A percentile compares a stretch with the other conserved stretches of the same genome.
Evolutionary conservation across 1,140 invertebrate species (phyloP).

Genomic region (Lasioglossum baleicum): DNA sequence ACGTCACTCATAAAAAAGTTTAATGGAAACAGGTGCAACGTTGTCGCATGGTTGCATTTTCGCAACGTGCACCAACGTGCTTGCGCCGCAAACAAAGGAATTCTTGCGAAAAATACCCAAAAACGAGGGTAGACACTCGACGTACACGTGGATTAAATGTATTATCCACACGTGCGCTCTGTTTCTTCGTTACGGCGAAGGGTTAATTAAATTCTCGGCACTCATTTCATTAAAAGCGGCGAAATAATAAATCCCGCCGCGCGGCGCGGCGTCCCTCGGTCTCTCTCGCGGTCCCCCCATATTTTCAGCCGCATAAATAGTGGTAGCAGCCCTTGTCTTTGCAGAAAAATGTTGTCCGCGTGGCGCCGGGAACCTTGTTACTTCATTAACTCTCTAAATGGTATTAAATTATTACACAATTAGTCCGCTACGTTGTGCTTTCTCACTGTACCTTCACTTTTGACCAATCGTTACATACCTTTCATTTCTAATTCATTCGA

Average conservation of each 20-base stretch:
- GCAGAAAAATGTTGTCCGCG: background rate
- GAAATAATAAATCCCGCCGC: slow-evolving; percentile 35
- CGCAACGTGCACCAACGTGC: background rate
- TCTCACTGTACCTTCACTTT: no score
- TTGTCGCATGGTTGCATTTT: slow-evolving; percentile 31
- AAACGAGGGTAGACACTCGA: slow-evolving; percentile 14
- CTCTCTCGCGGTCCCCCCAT: background rate
- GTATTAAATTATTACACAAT: no score
- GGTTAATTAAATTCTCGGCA: slow-evolving; percentile 57
- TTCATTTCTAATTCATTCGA: no score
- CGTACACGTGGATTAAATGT: slow-evolving; percentile 11
- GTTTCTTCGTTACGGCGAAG: slow-evolving; percentile 33
- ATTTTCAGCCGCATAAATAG: slow-evolving; percentile 4
- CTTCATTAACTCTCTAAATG: no score
- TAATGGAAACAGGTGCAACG: background rate
- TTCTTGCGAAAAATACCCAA: slow-evolving; percentile 27
- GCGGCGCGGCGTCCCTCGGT: background rate
- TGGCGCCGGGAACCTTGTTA: no score
- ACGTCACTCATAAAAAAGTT: slow-evolving; percentile 28
- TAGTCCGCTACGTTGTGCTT: no score
- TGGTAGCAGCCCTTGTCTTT: background rate
- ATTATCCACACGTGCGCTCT: background rate
- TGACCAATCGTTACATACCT: no score
- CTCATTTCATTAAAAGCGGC: slow-evolving; percentile 48
- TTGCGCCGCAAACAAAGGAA: slow-evolving; percentile 32